These are phyloP conservation scores for Hydrolagus affinis DNA, from an alignment of 2,113 vertebrate genomes.

Conservation along the genomic window DNA sequence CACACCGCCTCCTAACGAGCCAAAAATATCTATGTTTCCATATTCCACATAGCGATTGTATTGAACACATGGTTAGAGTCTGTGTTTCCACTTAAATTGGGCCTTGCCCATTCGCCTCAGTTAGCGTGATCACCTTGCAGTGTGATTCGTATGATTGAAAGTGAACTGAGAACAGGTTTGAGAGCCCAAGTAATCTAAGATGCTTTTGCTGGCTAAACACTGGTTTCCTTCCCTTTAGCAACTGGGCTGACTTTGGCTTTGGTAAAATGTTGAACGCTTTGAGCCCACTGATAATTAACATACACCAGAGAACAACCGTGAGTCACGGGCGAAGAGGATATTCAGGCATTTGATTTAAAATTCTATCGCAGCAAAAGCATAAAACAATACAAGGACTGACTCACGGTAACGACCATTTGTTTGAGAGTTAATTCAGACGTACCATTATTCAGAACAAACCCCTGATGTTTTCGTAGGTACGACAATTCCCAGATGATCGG, in stretches of 20 bases:
- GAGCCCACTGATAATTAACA: neutral
- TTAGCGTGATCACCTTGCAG: neutral
- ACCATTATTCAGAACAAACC: constrained; percentile 24
- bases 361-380: neutral
- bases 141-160: no score
- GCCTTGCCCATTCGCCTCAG: neutral
- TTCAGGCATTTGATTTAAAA: neutral
- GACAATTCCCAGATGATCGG: neutral
- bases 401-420: neutral
- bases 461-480: neutral
- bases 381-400: neutral
- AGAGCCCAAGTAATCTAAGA: neutral
- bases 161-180: neutral
- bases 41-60: neutral
- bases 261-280: neutral
- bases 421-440: neutral
- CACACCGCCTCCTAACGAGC: no score
- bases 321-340: neutral
- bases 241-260: neutral
- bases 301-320: neutral
- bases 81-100: neutral
- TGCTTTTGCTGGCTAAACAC: neutral
- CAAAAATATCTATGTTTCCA: no score
- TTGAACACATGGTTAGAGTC: neutral
- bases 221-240: neutral